A percentile compares a stretch with the other conserved stretches of the same genome.
Conservation (phyloP, 2,888 invertebrate genomes). For the Cryptus viduatorius region DNA sequence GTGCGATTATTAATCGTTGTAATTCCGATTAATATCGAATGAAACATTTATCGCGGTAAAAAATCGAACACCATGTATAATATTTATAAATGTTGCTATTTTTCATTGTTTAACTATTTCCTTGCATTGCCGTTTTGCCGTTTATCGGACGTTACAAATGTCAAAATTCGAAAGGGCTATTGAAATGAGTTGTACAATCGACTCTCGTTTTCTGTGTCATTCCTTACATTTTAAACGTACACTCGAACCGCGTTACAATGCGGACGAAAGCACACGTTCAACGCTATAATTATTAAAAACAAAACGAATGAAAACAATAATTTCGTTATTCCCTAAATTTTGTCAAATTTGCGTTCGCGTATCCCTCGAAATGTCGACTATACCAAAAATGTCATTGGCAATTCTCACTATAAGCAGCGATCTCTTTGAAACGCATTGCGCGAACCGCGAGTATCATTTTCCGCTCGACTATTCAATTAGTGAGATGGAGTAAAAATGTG, state of each 20-base stretch:
- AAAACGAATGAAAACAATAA: constrained; percentile 5
- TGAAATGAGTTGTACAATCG: constrained; percentile 35
- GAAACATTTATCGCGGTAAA: constrained; percentile 64
- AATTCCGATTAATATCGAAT: constrained; percentile 51
- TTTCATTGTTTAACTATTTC: constrained; percentile 8
- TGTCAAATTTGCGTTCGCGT: not conserved
- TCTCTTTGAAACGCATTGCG: constrained; percentile 53
- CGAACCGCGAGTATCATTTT: not conserved
- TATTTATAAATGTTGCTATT: constrained; percentile 56
- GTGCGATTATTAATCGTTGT: constrained; percentile 57
- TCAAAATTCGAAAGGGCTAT: constrained; percentile 43
- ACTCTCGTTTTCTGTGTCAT: constrained; percentile 17
- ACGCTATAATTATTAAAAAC: constrained; percentile 28
- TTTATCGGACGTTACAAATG: constrained; percentile 47
- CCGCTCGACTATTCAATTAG: not conserved
- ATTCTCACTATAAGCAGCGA: constrained; percentile 61
- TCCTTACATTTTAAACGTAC: constrained; percentile 80
- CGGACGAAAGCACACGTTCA: constrained; percentile 36
- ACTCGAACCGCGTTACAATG: constrained; percentile 79
- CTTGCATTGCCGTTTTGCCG: not conserved
- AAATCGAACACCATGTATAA: constrained; percentile 66
- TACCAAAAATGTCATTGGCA: constrained; percentile 57
- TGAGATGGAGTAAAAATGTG: not conserved
- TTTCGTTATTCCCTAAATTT: not conserved
- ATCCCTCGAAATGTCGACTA: constrained; percentile 15